Evolutionary conservation across 2,797 vertebrate genomes (phyloP).

Genomic region (Morelia viridis): DNA sequence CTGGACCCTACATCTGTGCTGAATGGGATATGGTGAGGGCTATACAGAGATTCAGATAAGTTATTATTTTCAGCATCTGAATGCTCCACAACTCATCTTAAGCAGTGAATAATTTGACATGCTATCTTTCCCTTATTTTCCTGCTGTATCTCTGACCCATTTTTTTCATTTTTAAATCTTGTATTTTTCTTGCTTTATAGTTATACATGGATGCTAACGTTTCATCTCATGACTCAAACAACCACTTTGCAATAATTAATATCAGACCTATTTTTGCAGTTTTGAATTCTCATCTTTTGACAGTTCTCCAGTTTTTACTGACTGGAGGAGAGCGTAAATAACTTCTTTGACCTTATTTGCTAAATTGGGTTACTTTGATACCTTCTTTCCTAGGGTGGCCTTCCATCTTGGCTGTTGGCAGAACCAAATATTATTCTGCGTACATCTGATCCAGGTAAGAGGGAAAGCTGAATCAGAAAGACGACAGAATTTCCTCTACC

Average conservation of each 20-base stretch:
- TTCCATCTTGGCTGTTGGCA: conserved; percentile 92
- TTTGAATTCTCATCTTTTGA: not conserved
- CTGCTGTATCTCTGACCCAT: not conserved
- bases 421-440: conserved; percentile 86
- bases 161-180: not conserved
- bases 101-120: not conserved
- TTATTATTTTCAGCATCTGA: not conserved
- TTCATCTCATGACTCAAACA: not conserved
- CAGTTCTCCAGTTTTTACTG: not conserved
- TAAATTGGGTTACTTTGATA: not conserved
- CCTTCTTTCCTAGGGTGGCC: conserved; percentile 81
- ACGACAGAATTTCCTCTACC: not conserved
- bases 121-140: not conserved
- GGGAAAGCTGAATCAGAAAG: not conserved
- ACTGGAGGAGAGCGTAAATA: not conserved
- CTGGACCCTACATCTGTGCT: conserved; percentile 97
- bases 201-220: not conserved
- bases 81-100: not conserved
- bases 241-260: not conserved
- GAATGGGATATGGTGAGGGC: conserved; percentile 97
- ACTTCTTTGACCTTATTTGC: not conserved
- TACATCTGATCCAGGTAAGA: conserved; percentile 84
- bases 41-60: conserved; percentile 15
- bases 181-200: not conserved
- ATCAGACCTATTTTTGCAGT: not conserved